Conservation (phyloP, 2,113 vertebrate genomes). For the pig (Sus scrofa) region DNA sequence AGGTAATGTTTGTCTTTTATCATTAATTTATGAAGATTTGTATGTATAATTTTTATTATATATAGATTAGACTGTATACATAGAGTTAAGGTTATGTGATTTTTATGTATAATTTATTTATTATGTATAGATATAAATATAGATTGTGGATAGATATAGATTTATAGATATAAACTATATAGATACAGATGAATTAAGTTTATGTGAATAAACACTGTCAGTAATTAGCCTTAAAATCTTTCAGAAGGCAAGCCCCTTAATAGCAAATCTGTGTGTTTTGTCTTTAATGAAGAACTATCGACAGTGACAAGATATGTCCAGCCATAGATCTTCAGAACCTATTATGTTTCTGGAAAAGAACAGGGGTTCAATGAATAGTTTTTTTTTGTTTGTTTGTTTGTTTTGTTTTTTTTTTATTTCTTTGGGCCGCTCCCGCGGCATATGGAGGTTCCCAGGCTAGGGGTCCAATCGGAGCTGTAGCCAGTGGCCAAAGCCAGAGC, state of each 20-base stretch:
- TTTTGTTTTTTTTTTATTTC: no score
- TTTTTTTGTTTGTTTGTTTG: no score
- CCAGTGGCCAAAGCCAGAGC: no score
- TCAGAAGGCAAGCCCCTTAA: neutral
- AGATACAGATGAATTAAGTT: neutral
- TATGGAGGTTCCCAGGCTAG: no score
- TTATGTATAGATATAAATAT: neutral
- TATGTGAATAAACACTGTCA: neutral
- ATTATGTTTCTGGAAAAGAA: neutral
- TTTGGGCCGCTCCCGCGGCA: no score
- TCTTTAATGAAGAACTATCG: constrained; percentile 5
- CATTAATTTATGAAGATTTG: neutral
- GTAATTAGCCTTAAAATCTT: constrained; percentile 6
- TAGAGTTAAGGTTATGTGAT: no score
- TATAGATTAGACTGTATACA: neutral
- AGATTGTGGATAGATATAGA: neutral
- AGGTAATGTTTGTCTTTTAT: neutral
- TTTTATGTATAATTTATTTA: neutral
- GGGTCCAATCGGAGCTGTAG: no score
- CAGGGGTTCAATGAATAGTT: neutral
- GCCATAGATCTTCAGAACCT: neutral
- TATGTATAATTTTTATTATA: neutral
- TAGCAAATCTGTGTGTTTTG: neutral
- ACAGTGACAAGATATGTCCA: neutral
- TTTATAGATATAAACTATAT: neutral